Evolutionary conservation across 2,113 vertebrate genomes (phyloP), one percentile per base, ranked within the genome.

Genomic region (Mastomys natalensis): DNA sequence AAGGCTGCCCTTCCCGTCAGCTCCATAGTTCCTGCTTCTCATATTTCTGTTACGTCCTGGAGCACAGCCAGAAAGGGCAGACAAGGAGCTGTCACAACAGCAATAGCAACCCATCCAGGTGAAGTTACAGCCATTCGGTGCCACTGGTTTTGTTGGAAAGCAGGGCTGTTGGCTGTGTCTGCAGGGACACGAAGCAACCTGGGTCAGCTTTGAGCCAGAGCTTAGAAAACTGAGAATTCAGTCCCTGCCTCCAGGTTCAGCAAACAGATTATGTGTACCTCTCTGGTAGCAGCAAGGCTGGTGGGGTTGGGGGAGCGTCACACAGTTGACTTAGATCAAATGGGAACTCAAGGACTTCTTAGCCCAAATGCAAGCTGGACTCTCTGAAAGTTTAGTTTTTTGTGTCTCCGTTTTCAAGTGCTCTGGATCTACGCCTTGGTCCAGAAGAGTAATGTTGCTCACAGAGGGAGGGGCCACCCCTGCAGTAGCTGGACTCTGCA

Each of bases 1-100:
- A 80, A 90, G 31, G 82, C 80, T 53, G 22, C 26, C 34, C 93
- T 95, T 97, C 90, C 94, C 68, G 93, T 97, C 88, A 94, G 95
- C 95, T 93, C 93, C 48, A 26, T 53, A 64, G 73, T 86, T 4
- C 89, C 87, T 5, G 1, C 60, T 97, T 48, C 51, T 94, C 10
- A 4, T 43, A 48, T 89, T 81, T 76, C 84, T 91, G 55, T 66
- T 89, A 64, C 17, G 10, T 43, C 62, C 74, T 91, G 40, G 51
- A 87, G 31, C 85, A 24, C 82, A 97, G 90, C n/a, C 4, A 0
- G 53, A 29, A 34, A 73, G 34, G 0, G 0, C 85, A 15, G 48
- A 68, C 72, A 62, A 26, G 40, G 53, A 45, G 8, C n/a, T 0
- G 5, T 22, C 3, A 5, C 6, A 3, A 19, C 0, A 1, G 45